Percentiles rank a stretch among this genome's conserved stretches.
Evolutionary conservation across 2,888 invertebrate species (phyloP).

Genomic region (Syrphus vitripennis): DNA sequence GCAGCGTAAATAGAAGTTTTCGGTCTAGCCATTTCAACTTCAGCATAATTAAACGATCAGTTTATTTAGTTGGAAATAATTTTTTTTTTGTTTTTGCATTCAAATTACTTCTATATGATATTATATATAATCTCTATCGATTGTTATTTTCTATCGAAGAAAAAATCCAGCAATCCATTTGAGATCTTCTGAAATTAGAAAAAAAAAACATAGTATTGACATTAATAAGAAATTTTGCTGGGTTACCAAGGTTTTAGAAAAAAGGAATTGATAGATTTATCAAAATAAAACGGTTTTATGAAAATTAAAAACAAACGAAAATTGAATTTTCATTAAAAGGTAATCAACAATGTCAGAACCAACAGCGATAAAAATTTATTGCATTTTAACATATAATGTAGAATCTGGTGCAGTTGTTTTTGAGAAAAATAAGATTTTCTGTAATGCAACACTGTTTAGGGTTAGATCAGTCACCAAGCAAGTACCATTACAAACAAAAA

Average conservation of each 20-base stretch:
- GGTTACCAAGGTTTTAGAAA: neutral
- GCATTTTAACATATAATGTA: too few species aligned
- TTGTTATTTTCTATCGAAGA: constrained; percentile 28
- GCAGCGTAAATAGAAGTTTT: constrained; percentile 80
- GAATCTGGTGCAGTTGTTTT: too few species aligned
- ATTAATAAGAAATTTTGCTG: neutral
- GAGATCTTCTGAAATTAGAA: constrained; percentile 7
- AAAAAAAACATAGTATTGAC: neutral
- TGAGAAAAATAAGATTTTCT: too few species aligned
- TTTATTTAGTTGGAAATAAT: constrained; percentile 21
- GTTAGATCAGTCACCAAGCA: too few species aligned
- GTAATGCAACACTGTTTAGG: too few species aligned
- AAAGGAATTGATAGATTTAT: too few species aligned
- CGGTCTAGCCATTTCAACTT: constrained; percentile 80
- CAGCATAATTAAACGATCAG: constrained; percentile 75
- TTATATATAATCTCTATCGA: neutral
- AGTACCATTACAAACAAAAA: too few species aligned
- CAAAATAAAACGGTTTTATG: too few species aligned
- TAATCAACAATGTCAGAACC: too few species aligned
- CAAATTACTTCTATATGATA: neutral
- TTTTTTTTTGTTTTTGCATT: neutral
- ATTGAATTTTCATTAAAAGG: too few species aligned
- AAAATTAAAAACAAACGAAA: too few species aligned
- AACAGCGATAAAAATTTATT: too few species aligned
- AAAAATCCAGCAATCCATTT: constrained; percentile 16